These are phyloP conservation scores for Cercopithecus petaurista DNA, from an alignment of 2,797 vertebrate species.

Conservation along the genomic window DNA sequence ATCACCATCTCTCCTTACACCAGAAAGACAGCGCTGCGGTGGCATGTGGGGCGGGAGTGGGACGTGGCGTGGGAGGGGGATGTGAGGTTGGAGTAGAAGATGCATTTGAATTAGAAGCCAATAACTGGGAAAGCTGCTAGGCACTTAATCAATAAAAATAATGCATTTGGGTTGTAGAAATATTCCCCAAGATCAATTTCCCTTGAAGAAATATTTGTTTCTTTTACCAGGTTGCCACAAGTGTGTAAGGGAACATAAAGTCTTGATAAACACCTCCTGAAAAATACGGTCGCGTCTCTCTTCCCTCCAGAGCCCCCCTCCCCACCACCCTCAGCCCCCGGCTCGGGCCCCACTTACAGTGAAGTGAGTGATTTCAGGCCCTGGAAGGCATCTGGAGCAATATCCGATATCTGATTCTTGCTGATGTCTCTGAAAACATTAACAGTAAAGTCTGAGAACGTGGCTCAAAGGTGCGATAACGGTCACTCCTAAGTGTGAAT, in stretches of 20 bases:
- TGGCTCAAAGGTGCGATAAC: neutral
- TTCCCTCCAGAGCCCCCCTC: neutral
- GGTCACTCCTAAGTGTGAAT: neutral
- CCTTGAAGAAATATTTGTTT: conserved; percentile 83
- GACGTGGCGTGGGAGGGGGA: neutral
- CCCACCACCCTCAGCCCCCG: conserved; percentile 12
- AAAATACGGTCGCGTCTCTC: neutral
- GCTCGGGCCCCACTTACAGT: conserved; percentile 90
- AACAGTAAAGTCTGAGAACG: conserved; percentile 48
- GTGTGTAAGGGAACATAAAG: conserved; percentile 76
- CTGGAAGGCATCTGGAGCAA: conserved; percentile 95
- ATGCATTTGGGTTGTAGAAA: conserved; percentile 78
- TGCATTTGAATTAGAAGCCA: conserved; percentile 67
- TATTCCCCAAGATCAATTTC: conserved; percentile 80
- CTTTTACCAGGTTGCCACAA: conserved; percentile 80
- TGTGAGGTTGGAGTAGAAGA: conserved; percentile 8
- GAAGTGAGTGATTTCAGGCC: conserved; percentile 97
- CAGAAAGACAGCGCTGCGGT: neutral
- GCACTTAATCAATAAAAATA: conserved; percentile 79
- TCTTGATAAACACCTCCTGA: conserved; percentile 68
- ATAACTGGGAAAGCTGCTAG: conserved; percentile 74
- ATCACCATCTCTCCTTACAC: neutral
- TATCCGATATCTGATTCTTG: conserved; percentile 99
- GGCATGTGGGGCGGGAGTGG: neutral
- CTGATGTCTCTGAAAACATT: conserved; percentile 93